Percentiles rank a stretch among this genome's conserved stretches.
Conservation (phyloP, 92 coral and sea anemone genomes). For the Pocillopora meandrina region DNA sequence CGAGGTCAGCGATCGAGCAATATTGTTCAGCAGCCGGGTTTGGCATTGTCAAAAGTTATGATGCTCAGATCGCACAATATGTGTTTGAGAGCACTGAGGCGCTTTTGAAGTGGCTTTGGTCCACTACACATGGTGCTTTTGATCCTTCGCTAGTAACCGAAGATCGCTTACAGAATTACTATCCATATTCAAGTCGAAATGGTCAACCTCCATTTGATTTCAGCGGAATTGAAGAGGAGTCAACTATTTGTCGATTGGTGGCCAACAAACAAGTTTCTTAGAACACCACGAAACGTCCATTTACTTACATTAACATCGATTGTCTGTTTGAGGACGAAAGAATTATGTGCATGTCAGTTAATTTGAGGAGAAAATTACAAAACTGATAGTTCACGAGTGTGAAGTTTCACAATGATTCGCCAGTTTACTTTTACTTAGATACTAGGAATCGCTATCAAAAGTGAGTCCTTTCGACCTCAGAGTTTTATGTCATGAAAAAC, state of each 20-base stretch:
- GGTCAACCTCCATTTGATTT: not conserved
- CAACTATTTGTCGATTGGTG: not conserved
- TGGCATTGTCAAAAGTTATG: not conserved
- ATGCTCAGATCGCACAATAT: not conserved
- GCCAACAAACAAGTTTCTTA: not conserved
- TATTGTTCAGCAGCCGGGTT: slow-evolving; percentile 8
- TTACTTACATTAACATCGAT: too few species aligned
- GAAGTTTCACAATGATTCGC: too few species aligned
- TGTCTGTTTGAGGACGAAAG: too few species aligned
- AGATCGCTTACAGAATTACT: not conserved
- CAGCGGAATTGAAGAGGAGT: not conserved
- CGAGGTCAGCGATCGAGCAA: slow-evolving; percentile 1
- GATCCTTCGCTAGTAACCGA: not conserved
- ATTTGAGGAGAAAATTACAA: too few species aligned
- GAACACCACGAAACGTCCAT: not conserved
- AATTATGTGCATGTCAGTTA: too few species aligned
- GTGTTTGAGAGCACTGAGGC: not conserved
- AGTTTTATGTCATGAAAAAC: too few species aligned
- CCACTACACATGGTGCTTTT: not conserved
- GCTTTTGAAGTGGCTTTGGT: slow-evolving; percentile 1
- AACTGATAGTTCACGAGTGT: too few species aligned
- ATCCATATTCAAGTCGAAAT: not conserved
- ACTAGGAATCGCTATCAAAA: too few species aligned
- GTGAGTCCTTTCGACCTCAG: too few species aligned
- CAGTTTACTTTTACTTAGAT: too few species aligned